These are phyloP conservation scores for Drosophila virilis DNA, from an alignment of 1,140 invertebrate species.

Conservation along the genomic window DNA sequence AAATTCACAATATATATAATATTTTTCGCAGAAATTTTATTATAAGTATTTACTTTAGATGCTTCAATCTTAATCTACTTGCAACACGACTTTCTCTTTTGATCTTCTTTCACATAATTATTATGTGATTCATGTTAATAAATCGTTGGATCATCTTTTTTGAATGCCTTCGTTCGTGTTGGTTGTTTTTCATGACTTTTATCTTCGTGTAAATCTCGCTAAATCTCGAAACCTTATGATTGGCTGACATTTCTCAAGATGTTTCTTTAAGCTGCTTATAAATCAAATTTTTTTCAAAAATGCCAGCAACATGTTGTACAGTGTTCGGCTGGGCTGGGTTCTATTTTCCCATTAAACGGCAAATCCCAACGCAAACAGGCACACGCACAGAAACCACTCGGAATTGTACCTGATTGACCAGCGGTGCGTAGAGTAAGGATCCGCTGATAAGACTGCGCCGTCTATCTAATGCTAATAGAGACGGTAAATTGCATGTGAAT, in stretches of 20 bases:
- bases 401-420: conserved; percentile 62
- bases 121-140: neutral
- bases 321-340: neutral
- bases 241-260: neutral
- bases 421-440: conserved; percentile 23
- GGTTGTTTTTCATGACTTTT: no score
- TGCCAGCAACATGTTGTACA: neutral
- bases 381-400: neutral
- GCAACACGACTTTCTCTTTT: neutral
- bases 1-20: no score
- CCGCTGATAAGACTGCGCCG: conserved; percentile 54
- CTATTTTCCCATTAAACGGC: conserved; percentile 10
- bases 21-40: no score
- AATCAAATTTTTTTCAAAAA: no score
- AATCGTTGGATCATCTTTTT: neutral
- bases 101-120: neutral
- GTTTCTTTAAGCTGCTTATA: no score
- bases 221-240: neutral
- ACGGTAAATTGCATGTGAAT: conserved; percentile 68
- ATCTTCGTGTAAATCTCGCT: no score
- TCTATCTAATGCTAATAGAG: conserved; percentile 71
- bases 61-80: neutral
- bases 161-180: no score
- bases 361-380: conserved; percentile 34
- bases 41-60: no score